These are phyloP conservation scores for Petrocephalus sullivani DNA, from an alignment of 2,797 vertebrate species.

Conservation along the genomic window DNA sequence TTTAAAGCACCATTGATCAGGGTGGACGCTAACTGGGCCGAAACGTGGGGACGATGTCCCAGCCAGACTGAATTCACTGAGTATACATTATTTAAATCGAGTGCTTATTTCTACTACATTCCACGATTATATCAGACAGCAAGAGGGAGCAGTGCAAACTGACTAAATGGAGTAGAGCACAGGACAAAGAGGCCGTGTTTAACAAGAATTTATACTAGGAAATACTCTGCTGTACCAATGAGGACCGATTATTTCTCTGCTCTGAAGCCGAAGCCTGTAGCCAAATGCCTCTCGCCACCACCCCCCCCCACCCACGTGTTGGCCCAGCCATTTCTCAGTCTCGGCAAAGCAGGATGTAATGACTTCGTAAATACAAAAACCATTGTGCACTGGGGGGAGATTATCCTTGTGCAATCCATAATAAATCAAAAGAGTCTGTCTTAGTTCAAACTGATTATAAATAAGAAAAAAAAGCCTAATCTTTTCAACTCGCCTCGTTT, in stretches of 20 bases:
- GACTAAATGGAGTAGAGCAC: background rate
- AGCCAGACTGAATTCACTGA: background rate
- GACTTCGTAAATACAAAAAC: background rate
- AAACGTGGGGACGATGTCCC: background rate
- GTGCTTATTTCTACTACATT: background rate
- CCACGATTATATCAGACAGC: background rate
- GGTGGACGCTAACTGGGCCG: background rate
- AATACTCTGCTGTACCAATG: background rate
- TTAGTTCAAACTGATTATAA: background rate
- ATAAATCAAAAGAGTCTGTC: background rate
- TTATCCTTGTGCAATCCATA: background rate
- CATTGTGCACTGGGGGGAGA: background rate
- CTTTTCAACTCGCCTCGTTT: background rate
- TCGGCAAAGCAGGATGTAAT: background rate
- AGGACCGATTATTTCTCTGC: background rate
- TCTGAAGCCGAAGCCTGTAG: background rate
- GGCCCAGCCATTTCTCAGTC: background rate
- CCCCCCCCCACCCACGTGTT: background rate
- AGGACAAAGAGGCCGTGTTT: background rate
- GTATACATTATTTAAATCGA: background rate
- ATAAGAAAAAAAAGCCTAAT: background rate
- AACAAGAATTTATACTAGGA: background rate
- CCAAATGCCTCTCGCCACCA: background rate
- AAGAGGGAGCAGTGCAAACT: background rate
- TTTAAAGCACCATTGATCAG: background rate